A percentile compares a stretch with the other conserved stretches of the same genome.
These are phyloP conservation scores for Drosophila anomelani DNA, from an alignment of 2,888 invertebrate species.

Conservation along the genomic window DNA sequence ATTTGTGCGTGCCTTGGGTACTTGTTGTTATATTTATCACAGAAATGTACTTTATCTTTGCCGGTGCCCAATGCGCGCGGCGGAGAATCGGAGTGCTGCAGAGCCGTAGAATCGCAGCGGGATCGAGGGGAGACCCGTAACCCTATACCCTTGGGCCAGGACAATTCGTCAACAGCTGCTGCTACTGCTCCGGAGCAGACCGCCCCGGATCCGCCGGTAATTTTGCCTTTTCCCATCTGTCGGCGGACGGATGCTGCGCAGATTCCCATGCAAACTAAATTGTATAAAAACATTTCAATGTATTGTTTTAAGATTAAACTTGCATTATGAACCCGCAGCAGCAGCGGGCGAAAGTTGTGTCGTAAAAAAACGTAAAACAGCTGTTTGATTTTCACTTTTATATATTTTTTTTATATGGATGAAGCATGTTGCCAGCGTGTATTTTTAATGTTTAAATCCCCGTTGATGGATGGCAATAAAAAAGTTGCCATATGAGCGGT, in stretches of 20 bases:
- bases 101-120: slow-evolving; percentile 24
- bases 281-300: slow-evolving; percentile 31
- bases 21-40: slow-evolving; percentile 81
- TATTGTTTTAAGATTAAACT: slow-evolving; percentile 77
- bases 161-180: slow-evolving; percentile 75
- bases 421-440: slow-evolving; percentile 53
- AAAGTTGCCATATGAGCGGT: slow-evolving; percentile 19
- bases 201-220: slow-evolving; percentile 57
- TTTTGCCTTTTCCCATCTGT: slow-evolving; percentile 63
- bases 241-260: slow-evolving; percentile 20
- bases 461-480: slow-evolving; percentile 68
- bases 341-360: slow-evolving; percentile 41
- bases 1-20: slow-evolving; percentile 79
- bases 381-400: slow-evolving; percentile 71
- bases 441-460: slow-evolving; percentile 64
- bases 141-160: slow-evolving; percentile 40
- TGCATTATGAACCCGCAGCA: slow-evolving; percentile 64
- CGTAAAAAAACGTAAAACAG: slow-evolving; percentile 47
- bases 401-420: slow-evolving; percentile 55
- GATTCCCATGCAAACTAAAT: slow-evolving; percentile 37
- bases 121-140: slow-evolving; percentile 34
- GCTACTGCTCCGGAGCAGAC: slow-evolving; percentile 15
- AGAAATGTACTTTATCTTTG: slow-evolving; percentile 76
- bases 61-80: slow-evolving; percentile 52
- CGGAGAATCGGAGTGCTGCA: not conserved